Conservation (phyloP, 53 echinoderm and acorn worm genomes). For the Henricia sp. region DNA sequence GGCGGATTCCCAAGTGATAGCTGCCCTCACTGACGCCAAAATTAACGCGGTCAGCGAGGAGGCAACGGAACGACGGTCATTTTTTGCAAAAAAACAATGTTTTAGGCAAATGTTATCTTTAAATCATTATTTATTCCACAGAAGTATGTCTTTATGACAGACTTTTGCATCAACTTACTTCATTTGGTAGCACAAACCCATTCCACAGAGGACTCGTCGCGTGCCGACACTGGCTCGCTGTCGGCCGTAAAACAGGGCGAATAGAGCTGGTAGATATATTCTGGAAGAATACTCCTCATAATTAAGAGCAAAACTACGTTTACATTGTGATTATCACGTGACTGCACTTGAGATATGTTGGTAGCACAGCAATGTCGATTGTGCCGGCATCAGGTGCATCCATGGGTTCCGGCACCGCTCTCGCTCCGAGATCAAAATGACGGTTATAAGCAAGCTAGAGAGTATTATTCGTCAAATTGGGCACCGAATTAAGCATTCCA, state of each 20-base stretch:
- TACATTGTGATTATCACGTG: slow-evolving; percentile 53
- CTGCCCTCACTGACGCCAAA: background rate
- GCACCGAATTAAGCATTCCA: slow-evolving; percentile 13
- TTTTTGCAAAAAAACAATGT: background rate
- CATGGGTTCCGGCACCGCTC: background rate
- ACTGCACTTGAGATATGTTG: slow-evolving; percentile 19
- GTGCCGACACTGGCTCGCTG: background rate
- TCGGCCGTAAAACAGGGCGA: background rate
- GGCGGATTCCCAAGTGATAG: background rate
- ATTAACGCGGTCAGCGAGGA: background rate
- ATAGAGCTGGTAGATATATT: background rate
- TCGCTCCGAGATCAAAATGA: background rate
- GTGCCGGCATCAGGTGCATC: slow-evolving; percentile 41
- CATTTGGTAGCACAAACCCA: background rate
- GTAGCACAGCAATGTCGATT: slow-evolving; percentile 14
- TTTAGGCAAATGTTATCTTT: background rate
- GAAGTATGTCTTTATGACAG: slow-evolving; percentile 9
- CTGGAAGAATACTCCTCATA: slow-evolving; percentile 19
- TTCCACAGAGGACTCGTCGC: background rate
- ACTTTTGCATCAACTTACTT: background rate
- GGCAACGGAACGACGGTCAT: background rate
- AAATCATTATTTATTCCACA: background rate
- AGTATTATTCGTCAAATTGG: slow-evolving; percentile 15
- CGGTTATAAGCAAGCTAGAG: slow-evolving; percentile 7
- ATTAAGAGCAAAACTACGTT: slow-evolving; percentile 45